Conservation (phyloP, 2,797 vertebrate genomes). For the Podargus strigoides region DNA sequence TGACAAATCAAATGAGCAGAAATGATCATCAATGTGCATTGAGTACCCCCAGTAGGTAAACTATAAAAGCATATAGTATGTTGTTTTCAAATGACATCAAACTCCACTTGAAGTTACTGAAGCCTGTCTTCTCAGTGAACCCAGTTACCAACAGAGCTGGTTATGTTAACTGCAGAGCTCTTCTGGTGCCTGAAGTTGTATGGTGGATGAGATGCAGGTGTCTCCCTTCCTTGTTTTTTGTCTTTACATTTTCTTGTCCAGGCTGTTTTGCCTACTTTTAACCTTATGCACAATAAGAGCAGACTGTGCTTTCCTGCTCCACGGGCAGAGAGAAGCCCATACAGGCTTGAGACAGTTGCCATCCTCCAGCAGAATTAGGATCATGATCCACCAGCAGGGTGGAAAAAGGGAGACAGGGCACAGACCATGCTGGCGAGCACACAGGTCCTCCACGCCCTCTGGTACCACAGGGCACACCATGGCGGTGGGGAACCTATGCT, state of each 20-base stretch:
- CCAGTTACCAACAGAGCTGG: not conserved
- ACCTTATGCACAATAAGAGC: not conserved
- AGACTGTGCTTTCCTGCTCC: not conserved
- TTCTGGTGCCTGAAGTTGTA: not conserved
- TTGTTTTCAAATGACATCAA: not conserved
- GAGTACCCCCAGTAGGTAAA: not conserved
- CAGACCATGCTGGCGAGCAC: fast-evolving
- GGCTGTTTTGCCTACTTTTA: not conserved
- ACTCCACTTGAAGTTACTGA: not conserved
- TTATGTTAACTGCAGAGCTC: not conserved
- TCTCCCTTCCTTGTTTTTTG: not conserved
- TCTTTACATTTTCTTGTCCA: not conserved
- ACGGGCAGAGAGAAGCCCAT: not conserved
- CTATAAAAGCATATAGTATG: not conserved
- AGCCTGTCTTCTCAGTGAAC: not conserved
- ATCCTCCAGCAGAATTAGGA: not conserved
- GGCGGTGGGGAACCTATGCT: not conserved
- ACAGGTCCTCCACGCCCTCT: not conserved
- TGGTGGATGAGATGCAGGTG: not conserved
- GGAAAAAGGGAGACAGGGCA: not conserved
- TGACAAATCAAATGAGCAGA: not conserved
- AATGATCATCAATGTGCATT: not conserved
- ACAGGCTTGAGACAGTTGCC: not conserved
- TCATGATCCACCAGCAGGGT: not conserved
- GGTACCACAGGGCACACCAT: fast-evolving